Evolutionary conservation across 2,113 vertebrate genomes (phyloP), one percentile per base, ranked within the genome.

Genomic region (Crypturellus undulatus): DNA sequence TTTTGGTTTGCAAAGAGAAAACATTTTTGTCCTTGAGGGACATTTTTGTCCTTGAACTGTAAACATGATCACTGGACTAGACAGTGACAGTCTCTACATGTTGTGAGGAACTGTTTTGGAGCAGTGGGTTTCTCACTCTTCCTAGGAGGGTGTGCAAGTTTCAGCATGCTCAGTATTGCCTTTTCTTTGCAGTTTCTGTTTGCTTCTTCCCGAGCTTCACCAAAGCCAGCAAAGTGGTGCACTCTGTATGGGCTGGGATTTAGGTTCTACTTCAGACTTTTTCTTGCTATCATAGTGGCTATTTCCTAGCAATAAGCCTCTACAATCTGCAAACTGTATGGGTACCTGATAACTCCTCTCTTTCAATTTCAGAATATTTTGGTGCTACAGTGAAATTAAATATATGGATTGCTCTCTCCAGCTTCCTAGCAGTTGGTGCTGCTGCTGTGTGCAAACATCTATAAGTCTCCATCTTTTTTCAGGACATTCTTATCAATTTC

Each of bases 41-140:
- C 17, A 45, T 14, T 90, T 34, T 32, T 32, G 28, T 62, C 38
- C 36, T 78, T 58, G 25, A 42, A 5, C 13, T 47, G 24, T 68
- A 38, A 76, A 76, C 6, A 63, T 7, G 13, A 42, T 65, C 49
- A 58, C 28, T 52, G 49, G 19, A 38, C 25, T 78, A 40, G 54
- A 26, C 0, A 0, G 0, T 22, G 32, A 15, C 24, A 49, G 22
- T 11, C 47, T 49, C 38, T 59, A n/a, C 3, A 11, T 0, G 1
- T 52, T 70, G 73, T 81, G 56, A 79, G 30, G 81, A 89, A 75
- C 3, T 18, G 0, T 25, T 62, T 63, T 58, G n/a, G 30, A 67
- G 22, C 12, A 40, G 19, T 13, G 25, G 52, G 12, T 20, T 78
- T 63, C 64, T 49, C 20, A 32, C 19, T 59, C 16, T 84, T 62